Evolutionary conservation across 2,888 invertebrate genomes (phyloP), one percentile per base, ranked within the genome.

Genomic region (Frankliniella fusca): DNA sequence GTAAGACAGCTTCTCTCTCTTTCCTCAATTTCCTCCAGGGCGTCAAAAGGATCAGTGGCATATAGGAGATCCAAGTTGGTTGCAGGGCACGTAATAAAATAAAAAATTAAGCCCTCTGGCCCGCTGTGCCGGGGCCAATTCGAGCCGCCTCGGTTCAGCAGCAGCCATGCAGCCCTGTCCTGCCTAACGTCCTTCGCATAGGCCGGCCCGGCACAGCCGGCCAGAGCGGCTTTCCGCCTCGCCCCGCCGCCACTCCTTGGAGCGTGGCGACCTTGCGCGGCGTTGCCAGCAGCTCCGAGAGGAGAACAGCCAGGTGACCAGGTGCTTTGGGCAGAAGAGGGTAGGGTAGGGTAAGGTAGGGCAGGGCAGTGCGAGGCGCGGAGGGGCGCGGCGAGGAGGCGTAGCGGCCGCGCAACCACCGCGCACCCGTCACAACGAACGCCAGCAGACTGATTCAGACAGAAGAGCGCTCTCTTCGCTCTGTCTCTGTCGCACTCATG

Each of bases 101-200:
- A 38, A 38, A 38, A 38, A 38, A 38, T 38, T 2, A 38, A 38
- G 38, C 38, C 38, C 38, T 38, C 38, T n/a, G n/a, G n/a, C n/a
- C n/a, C n/a, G n/a, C n/a, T n/a, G n/a, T n/a, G n/a, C n/a, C 38
- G 38, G 38, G 5, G 38, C 38, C 2, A 38, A 38, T 38, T 38
- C 38, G 38, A 38, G 38, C 38, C 38, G 38, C 38, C 38, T 38
- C 38, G 38, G 38, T 5, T 38, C 70, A 70, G 70, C 70, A 11
- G 70, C 70, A 0, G 15, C 27, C 70, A 27, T 9, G 70, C 70
- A 23, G 70, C 70, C 70, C 27, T 23, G 23, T 23, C 48, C 38
- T 28, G 23, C 65, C 61, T 48, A 11, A 54, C 82, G 48, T 54
- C 80, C 80, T 27, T 80, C 48, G 50, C 79, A 48, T 65, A 80